Conservation (phyloP, 1,140 invertebrate genomes). For the Lasioglossum albipes region DNA sequence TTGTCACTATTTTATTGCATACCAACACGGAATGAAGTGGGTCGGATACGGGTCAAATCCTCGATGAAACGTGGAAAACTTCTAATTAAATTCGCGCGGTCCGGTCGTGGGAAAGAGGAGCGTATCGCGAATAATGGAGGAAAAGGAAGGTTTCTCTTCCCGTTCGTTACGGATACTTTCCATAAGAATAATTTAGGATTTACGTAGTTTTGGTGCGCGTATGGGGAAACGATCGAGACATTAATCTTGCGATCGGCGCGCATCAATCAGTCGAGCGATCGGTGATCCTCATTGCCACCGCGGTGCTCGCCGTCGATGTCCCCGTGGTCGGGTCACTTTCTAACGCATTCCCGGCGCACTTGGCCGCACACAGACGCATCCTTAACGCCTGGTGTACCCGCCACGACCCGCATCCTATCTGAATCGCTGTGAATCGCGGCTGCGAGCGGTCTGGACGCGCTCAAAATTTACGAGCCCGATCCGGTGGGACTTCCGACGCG, state of each 20-base stretch:
- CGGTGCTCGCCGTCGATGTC: background rate
- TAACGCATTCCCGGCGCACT: slow-evolving; percentile 9
- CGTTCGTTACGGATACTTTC: too few species aligned
- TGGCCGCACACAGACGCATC: background rate
- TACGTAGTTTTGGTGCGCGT: background rate
- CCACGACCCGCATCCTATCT: background rate
- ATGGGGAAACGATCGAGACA: background rate
- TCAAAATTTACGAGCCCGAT: slow-evolving; percentile 17
- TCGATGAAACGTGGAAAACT: too few species aligned
- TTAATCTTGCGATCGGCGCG: background rate
- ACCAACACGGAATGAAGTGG: too few species aligned
- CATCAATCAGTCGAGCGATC: background rate
- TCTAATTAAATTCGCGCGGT: too few species aligned
- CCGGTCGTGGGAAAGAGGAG: too few species aligned
- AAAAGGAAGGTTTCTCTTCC: too few species aligned
- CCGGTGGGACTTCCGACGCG: background rate
- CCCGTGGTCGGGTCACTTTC: slow-evolving; percentile 6
- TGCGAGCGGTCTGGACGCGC: slow-evolving; percentile 4
- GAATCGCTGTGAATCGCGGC: background rate
- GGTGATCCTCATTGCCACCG: background rate
- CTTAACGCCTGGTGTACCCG: background rate
- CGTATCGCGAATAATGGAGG: too few species aligned
- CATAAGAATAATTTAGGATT: too few species aligned
- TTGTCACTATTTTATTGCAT: too few species aligned
- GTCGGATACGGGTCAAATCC: too few species aligned